Evolutionary conservation across 2,113 vertebrate species (phyloP), one percentile per base, ranked within the genome.

Genomic region (Myotis davidii): DNA sequence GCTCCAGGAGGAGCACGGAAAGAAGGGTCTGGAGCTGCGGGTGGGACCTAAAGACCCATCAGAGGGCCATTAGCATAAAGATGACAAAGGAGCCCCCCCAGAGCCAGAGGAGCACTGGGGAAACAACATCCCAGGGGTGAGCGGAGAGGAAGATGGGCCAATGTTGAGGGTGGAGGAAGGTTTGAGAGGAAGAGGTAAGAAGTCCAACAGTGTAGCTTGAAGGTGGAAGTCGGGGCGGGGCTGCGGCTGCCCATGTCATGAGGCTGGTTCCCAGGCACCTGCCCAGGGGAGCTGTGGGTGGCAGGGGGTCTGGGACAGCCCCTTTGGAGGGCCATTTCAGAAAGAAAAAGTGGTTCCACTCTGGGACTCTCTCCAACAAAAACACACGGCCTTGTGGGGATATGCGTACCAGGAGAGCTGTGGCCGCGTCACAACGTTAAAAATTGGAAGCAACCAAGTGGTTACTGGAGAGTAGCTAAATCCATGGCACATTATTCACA

Each of bases 401-500:
- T 56, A 6, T 0, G 0, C 32, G 10, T 0, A 6, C 27, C 18
- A 72, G 29, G 37, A 32, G 1, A 23, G 54, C 34, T 21, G 18
- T 1, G 32, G 0, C 29, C 8, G 29, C 0, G 2, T 32, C 11
- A 9, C 21, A 18, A 10, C 16, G 65, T 42, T 73, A 29, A 48
- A 77, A 52, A 37, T 6, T 8, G n/a, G 73, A 70, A 72, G 32
- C 14, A 6, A 13, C 64, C 10, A 5, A 13, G 45, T 6, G 2
- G 21, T 39, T 65, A 9, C 0, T 34, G 54, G 73, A n/a, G 50
- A 13, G 32, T 0, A 37, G 42, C 70, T 39, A 18, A 2, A 32
- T 6, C 6, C 27, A 7, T 0, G 5, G 65, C 0, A 5, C 6
- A 0, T 14, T 6, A 3, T 7, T 23, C 6, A 2, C 5, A 4